Percentiles rank a stretch among this genome's conserved stretches.
These are phyloP conservation scores for Anas capensis DNA, from an alignment of 2,797 vertebrate genomes.

Conservation along the genomic window DNA sequence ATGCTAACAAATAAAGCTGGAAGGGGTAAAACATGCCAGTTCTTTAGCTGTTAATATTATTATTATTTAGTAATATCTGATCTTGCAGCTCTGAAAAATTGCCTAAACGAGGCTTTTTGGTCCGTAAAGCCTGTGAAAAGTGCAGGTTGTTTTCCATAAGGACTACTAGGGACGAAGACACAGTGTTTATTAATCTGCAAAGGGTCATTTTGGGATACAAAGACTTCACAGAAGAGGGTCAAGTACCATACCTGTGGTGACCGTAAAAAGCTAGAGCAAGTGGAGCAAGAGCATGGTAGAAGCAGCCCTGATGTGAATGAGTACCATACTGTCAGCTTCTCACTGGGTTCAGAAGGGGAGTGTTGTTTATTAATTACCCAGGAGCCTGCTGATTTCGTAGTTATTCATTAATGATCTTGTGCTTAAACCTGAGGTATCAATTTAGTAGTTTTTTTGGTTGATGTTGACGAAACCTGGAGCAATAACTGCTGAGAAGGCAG, in stretches of 20 bases:
- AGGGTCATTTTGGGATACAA: not conserved
- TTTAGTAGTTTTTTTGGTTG: not conserved
- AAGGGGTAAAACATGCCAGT: not conserved
- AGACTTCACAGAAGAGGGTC: not conserved
- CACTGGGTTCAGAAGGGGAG: not conserved
- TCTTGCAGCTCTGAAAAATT: not conserved
- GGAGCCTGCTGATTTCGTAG: not conserved
- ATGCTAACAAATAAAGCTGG: not conserved
- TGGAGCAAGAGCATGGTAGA: not conserved
- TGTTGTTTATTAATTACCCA: not conserved
- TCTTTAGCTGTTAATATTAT: not conserved
- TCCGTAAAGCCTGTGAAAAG: not conserved
- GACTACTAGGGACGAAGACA: not conserved
- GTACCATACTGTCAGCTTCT: not conserved
- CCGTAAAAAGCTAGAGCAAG: rapidly evolving
- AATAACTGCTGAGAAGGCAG: not conserved
- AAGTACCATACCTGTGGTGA: not conserved
- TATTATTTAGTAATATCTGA: not conserved
- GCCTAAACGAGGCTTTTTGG: not conserved
- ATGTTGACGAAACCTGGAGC: not conserved
- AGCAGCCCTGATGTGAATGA: not conserved
- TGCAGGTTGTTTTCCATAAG: not conserved
- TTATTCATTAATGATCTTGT: constrained; percentile 45
- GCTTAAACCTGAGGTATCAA: not conserved
- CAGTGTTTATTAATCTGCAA: not conserved